phyloP scores from a whole-genome alignment of 1,140 invertebrate genomes.

The Lethocerus indicus region DNA sequence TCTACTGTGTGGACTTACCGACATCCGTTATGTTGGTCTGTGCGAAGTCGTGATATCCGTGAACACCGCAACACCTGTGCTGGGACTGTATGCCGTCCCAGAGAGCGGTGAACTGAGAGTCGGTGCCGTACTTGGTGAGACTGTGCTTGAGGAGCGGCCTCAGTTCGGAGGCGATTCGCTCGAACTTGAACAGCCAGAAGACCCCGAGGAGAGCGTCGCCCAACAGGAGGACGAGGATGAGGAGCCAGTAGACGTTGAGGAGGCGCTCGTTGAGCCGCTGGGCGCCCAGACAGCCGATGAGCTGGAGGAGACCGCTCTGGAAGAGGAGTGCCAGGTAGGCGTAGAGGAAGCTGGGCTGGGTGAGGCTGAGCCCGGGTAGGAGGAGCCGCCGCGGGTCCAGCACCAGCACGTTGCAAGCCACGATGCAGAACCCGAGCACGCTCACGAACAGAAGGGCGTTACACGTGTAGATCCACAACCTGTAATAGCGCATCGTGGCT shows the following conservation, averaged over 20 bases:
- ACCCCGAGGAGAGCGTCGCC: constrained; percentile 70
- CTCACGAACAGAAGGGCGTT: constrained; percentile 69
- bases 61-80: constrained; percentile 61
- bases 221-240: constrained; percentile 57
- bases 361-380: constrained; percentile 50
- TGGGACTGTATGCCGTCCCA: constrained; percentile 67
- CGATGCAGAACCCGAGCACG: constrained; percentile 60
- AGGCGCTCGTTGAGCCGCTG: constrained; percentile 58
- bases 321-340: constrained; percentile 61
- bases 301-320: constrained; percentile 34
- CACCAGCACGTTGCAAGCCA: constrained; percentile 42
- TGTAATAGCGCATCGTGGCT: constrained; percentile 49
- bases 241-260: constrained; percentile 70
- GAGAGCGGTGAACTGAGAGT: constrained; percentile 49
- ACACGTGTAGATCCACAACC: constrained; percentile 84
- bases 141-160: constrained; percentile 39
- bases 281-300: constrained; percentile 61
- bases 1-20: too few species aligned
- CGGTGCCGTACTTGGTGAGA: constrained; percentile 37
- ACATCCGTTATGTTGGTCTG: too few species aligned
- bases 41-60: constrained; percentile 43
- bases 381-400: constrained; percentile 49
- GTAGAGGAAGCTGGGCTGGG: constrained; percentile 61
- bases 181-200: constrained; percentile 73
- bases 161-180: constrained; percentile 51